Base-by-base conservation (phyloP, 2,888 invertebrate genomes). In the Nasonovia ribisnigri region DNA sequence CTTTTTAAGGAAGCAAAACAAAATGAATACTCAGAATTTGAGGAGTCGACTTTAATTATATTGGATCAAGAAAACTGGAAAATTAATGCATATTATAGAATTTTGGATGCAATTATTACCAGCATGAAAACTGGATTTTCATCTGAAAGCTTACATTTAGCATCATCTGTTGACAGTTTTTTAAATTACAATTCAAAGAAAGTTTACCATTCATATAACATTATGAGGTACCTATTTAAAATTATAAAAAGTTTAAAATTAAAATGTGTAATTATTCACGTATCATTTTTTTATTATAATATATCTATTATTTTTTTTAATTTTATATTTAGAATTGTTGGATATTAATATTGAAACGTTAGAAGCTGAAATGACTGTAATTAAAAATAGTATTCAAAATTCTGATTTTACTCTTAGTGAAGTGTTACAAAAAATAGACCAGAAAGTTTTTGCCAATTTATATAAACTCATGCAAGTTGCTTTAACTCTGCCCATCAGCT, bases 241-340 rank as follows among this genome's bases (percentile, higher is more conserved):
- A 36, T 84, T 36, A 84, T 16, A 84, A 16, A n/a, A n/a, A n/a
- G n/a, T 84, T 84, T 8, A 36, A 84, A 84, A 84, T 84, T n/a
- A 77, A 77, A 77, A 77, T 77, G n/a, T n/a, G n/a, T n/a, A n/a
- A n/a, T n/a, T n/a, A n/a, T n/a, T n/a, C n/a, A n/a, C n/a, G n/a
- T n/a, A n/a, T n/a, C n/a, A n/a, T n/a, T n/a, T n/a, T n/a, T n/a
- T n/a, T n/a, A n/a, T n/a, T n/a, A n/a, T n/a, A n/a, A n/a, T n/a
- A n/a, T n/a, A 51, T 88, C 24, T 57, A 54, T n/a, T n/a, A n/a
- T 10, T 60, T 60, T 60, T 36, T 84, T 84, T 36, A 36, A 87
- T 87, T 87, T 87, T 43, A 46, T 87, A n/a, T 88, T 48, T 51
- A 88, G 88, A 51, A 51, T n/a, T n/a, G n/a, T n/a, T n/a, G n/a